Percentiles rank a stretch among this genome's conserved stretches.
These are phyloP conservation scores for Platerodrilus igneus DNA, from an alignment of 2,888 invertebrate genomes.

Conservation along the genomic window DNA sequence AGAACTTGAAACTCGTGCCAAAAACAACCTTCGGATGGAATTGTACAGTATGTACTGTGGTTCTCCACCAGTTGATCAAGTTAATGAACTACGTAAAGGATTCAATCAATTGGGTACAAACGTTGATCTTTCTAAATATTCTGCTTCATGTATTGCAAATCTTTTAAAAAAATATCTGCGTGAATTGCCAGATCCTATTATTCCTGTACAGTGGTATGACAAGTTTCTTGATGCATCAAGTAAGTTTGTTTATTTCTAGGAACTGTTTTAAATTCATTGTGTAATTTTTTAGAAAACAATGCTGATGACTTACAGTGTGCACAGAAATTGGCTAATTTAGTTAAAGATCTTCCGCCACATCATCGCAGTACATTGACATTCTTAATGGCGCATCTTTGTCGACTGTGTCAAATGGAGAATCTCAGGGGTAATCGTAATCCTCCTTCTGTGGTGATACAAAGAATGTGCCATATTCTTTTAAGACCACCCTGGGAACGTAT, in stretches of 20 bases:
- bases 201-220: conserved; percentile 70
- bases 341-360: conserved; percentile 59
- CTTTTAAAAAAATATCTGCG: conserved; percentile 67
- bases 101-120: conserved; percentile 48
- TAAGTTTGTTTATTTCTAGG: conserved; percentile 30
- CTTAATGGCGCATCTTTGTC: conserved; percentile 66
- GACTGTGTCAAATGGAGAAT: conserved; percentile 65
- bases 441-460: conserved; percentile 63
- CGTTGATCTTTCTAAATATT: conserved; percentile 50
- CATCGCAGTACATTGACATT: conserved; percentile 60
- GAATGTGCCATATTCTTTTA: conserved; percentile 67
- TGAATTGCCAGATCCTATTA: conserved; percentile 70
- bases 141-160: conserved; percentile 55
- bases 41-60: conserved; percentile 64
- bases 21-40: conserved; percentile 51
- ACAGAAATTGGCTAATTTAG: conserved; percentile 51
- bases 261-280: conserved; percentile 3
- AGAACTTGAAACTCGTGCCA: conserved; percentile 58
- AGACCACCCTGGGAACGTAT: conserved; percentile 74
- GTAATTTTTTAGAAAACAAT: conserved; percentile 41
- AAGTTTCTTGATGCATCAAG: conserved; percentile 58
- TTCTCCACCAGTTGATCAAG: conserved; percentile 57
- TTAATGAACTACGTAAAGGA: conserved; percentile 54
- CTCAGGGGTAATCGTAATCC: conserved; percentile 60
- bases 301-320: conserved; percentile 58